These are phyloP conservation scores for Austrolebias charrua DNA, from an alignment of 2,797 vertebrate species.

Conservation along the genomic window DNA sequence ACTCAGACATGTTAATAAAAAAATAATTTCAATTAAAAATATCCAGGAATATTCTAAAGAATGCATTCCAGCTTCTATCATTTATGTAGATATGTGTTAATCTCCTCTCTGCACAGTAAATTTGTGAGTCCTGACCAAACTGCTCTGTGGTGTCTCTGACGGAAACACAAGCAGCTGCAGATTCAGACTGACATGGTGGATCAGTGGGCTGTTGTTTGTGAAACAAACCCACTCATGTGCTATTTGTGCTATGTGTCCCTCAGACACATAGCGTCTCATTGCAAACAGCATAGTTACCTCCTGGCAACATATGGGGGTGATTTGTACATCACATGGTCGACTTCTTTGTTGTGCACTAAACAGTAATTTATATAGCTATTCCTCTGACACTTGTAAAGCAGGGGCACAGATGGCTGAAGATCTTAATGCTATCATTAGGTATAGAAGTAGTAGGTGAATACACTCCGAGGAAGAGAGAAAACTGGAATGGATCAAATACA, in stretches of 20 bases:
- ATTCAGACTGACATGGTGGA: slow-evolving; percentile 42
- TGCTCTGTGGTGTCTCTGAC: slow-evolving; percentile 13
- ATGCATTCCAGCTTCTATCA: not conserved
- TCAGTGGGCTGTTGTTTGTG: slow-evolving; percentile 57
- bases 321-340: slow-evolving; percentile 30
- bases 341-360: slow-evolving; percentile 3
- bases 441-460: not conserved
- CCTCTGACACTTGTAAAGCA: slow-evolving; percentile 6
- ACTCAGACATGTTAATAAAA: no score
- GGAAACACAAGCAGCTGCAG: slow-evolving; percentile 20
- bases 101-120: slow-evolving; percentile 11
- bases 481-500: slow-evolving; percentile 4
- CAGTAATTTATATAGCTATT: slow-evolving; percentile 26
- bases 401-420: not conserved
- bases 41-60: no score
- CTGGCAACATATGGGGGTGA: slow-evolving; percentile 34
- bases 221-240: slow-evolving; percentile 67
- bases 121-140: slow-evolving; percentile 26
- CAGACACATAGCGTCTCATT: slow-evolving; percentile 20
- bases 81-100: slow-evolving; percentile 11
- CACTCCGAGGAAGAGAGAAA: not conserved
- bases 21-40: no score
- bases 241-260: slow-evolving; percentile 62
- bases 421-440: not conserved
- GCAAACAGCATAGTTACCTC: slow-evolving; percentile 34